Evolutionary conservation across 2,113 vertebrate genomes (phyloP).

Genomic region (Epinephelus fuscoguttatus): DNA sequence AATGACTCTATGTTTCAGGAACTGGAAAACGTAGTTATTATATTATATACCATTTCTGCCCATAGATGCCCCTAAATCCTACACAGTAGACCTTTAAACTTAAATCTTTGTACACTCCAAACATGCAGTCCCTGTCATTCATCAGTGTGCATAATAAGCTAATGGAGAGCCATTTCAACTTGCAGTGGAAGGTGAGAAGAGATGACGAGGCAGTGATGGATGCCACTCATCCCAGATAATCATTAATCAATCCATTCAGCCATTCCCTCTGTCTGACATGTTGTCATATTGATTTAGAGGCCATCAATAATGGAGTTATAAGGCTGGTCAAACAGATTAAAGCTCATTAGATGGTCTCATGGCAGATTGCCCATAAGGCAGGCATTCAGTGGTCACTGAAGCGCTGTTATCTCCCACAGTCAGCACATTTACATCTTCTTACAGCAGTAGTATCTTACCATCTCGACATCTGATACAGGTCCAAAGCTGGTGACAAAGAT

Average conservation of each 20-base stretch:
- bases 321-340: slow-evolving; percentile 77
- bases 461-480: slow-evolving; percentile 87
- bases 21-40: too few species aligned
- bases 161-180: slow-evolving; percentile 40
- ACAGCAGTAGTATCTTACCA: slow-evolving; percentile 76
- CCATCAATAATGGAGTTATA: slow-evolving; percentile 74
- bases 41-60: too few species aligned
- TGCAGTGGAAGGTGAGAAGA: slow-evolving; percentile 52
- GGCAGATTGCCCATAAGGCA: slow-evolving; percentile 71
- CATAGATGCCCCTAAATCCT: too few species aligned
- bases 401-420: slow-evolving; percentile 47
- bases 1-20: too few species aligned
- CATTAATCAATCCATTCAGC: slow-evolving; percentile 76
- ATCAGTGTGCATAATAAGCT: slow-evolving; percentile 4
- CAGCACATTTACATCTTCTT: slow-evolving; percentile 23
- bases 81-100: not conserved
- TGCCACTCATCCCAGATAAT: slow-evolving; percentile 72
- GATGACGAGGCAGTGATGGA: slow-evolving; percentile 66
- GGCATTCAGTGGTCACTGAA: slow-evolving; percentile 52
- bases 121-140: not conserved
- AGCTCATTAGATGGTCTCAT: slow-evolving; percentile 77
- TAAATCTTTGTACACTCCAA: not conserved
- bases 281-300: slow-evolving; percentile 81
- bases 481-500: slow-evolving; percentile 89
- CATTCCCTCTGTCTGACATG: slow-evolving; percentile 68